Evolutionary conservation across 1,140 invertebrate genomes (phyloP), one percentile per base, ranked within the genome.

Genomic region (Linepithema humile): DNA sequence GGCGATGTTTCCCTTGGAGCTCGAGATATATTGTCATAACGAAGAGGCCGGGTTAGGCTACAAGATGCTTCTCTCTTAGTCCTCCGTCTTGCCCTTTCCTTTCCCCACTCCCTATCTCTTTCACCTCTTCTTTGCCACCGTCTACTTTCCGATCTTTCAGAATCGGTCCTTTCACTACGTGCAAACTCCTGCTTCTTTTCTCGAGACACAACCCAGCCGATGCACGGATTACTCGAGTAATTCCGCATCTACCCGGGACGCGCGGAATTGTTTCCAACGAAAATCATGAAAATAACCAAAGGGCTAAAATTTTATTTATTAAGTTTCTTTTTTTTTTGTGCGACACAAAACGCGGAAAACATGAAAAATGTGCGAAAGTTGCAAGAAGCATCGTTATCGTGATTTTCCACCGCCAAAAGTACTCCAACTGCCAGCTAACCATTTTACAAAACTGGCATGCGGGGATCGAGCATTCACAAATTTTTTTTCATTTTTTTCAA

Each of bases 1-100:
- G 85, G 64, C 91, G 86, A 92, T 91, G 90, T 91, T 92, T 91
- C 91, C 89, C 89, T n/a, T 89, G 85, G 55, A 83, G 80, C 40
- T 83, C 65, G 70, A 83, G 69, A 87, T 91, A 88, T 90, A 91
- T 91, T 90, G 90, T 91, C 89, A 91, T 88, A 88, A 92, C 89
- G 86, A 89, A 88, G 85, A 88, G 84, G 84, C 50, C 45, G 53
- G 40, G 77, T 75, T 43, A 62, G 85, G 72, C 67, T 60, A 69
- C 86, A 35, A 85, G 67, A 59, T 77, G 77, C 86, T 72, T 78
- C 35, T 72, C 57, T 83, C 50, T 65, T 17, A 15, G 26, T 65
- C 72, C 5, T 50, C 4, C 35, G 12, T 43, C 35, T 38, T 17
- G n/a, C 5, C 57, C 60, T 67, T 20, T 29, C 10, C 1, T 43